Conservation (phyloP, 2,888 invertebrate species). For the Mechanitis mazaeus region DNA sequence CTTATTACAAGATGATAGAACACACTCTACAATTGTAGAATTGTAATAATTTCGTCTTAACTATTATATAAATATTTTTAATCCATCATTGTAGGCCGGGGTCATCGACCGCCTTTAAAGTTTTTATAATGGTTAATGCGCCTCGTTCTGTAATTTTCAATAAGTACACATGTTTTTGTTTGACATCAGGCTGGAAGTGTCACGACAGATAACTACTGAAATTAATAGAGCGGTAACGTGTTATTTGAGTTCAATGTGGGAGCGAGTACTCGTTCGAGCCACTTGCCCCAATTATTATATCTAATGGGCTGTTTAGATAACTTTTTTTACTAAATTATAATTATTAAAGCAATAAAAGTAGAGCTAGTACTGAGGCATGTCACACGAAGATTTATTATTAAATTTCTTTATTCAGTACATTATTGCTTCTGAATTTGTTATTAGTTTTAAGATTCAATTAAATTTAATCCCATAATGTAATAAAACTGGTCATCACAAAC, state of each 20-base stretch:
- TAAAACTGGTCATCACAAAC: no score
- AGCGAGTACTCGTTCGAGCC: not conserved
- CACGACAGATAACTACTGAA: conserved; percentile 7
- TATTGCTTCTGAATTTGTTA: no score
- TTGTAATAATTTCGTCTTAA: conserved; percentile 5
- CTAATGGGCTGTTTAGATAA: not conserved
- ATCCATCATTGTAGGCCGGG: conserved; percentile 24
- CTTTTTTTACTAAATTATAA: not conserved
- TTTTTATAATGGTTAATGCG: conserved; percentile 21
- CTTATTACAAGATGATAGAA: conserved; percentile 15
- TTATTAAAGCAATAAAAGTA: no score
- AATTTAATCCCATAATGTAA: no score
- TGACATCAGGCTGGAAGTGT: conserved; percentile 11
- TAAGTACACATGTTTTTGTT: conserved; percentile 24
- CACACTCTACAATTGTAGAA: not conserved
- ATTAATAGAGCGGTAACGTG: conserved; percentile 6
- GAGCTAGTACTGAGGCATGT: no score
- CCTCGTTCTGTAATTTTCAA: conserved; percentile 20
- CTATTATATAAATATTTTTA: conserved; percentile 30
- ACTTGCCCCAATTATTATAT: not conserved
- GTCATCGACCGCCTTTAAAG: conserved; percentile 25
- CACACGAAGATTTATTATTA: no score
- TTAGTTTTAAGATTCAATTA: no score
- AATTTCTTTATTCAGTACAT: no score
- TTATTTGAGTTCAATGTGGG: conserved; percentile 6